Conservation (phyloP, 2,888 invertebrate species). For the Lymantria dispar region DNA sequence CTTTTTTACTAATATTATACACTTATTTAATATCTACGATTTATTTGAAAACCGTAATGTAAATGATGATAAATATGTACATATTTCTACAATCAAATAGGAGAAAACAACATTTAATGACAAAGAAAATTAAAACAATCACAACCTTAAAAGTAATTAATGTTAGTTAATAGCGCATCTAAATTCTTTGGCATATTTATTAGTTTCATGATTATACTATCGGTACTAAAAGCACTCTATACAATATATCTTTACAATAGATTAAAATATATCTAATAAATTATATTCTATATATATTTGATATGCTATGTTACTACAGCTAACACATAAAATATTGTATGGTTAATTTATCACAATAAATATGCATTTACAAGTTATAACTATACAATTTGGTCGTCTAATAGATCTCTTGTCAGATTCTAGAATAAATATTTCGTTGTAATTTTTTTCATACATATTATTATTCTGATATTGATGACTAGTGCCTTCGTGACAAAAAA, state of each 20-base stretch:
- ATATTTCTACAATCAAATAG: no score
- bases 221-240: slow-evolving; percentile 31
- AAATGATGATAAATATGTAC: no score
- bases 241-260: slow-evolving; percentile 26
- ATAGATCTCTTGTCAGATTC: slow-evolving; percentile 40
- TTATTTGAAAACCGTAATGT: no score
- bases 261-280: slow-evolving; percentile 27
- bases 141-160: slow-evolving; percentile 60
- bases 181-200: slow-evolving; percentile 43
- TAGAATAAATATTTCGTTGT: slow-evolving; percentile 29
- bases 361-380: slow-evolving; percentile 29
- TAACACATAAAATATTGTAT: slow-evolving; percentile 33
- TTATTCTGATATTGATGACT: neutral
- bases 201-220: slow-evolving; percentile 29
- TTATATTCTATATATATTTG: slow-evolving; percentile 37
- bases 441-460: slow-evolving; percentile 19
- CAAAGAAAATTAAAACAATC: slow-evolving; percentile 36
- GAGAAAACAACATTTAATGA: no score
- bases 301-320: slow-evolving; percentile 58
- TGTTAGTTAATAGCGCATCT: slow-evolving; percentile 28
- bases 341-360: slow-evolving; percentile 48
- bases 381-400: slow-evolving; percentile 57
- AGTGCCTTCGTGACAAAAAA: no score
- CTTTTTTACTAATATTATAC: no score
- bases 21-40: no score